These are phyloP conservation scores for Bolinopsis microptera DNA, from an alignment of 37 sponge, comb jelly and placozoan species.

Conservation along the genomic window DNA sequence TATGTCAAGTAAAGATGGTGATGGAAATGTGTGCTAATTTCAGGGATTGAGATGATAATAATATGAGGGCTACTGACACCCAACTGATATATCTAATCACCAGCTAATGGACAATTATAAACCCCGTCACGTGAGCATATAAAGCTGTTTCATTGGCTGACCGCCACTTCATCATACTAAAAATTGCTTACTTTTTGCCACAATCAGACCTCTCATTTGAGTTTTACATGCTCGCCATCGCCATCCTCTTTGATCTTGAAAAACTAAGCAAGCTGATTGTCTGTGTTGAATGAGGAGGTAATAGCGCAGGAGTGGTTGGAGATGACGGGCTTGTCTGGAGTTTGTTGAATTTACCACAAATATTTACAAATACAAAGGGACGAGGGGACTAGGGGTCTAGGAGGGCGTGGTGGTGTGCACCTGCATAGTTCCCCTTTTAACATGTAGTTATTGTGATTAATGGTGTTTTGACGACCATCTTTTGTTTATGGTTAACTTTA, in stretches of 20 bases:
- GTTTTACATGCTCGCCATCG: neutral
- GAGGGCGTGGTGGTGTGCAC: neutral
- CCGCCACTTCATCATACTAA: neutral
- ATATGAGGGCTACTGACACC: neutral
- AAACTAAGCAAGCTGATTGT: neutral
- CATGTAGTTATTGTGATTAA: no score
- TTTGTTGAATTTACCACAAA: neutral
- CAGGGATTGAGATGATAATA: neutral
- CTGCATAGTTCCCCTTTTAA: neutral
- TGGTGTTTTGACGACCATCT: no score
- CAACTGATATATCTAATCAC: neutral
- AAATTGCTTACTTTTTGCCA: neutral
- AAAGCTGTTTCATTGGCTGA: neutral
- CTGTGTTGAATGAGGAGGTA: neutral
- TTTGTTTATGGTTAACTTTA: no score
- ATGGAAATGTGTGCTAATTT: neutral
- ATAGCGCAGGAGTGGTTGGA: neutral
- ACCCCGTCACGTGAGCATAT: neutral
- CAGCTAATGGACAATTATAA: neutral
- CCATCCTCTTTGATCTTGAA: neutral
- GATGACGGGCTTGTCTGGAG: neutral
- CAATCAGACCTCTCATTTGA: neutral
- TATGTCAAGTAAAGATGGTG: no score
- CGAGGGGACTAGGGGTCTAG: no score
- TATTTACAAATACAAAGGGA: neutral